These are phyloP conservation scores for Theonella swinhoei DNA, from an alignment of 37 sponge, comb jelly and placozoan genomes.

Conservation along the genomic window DNA sequence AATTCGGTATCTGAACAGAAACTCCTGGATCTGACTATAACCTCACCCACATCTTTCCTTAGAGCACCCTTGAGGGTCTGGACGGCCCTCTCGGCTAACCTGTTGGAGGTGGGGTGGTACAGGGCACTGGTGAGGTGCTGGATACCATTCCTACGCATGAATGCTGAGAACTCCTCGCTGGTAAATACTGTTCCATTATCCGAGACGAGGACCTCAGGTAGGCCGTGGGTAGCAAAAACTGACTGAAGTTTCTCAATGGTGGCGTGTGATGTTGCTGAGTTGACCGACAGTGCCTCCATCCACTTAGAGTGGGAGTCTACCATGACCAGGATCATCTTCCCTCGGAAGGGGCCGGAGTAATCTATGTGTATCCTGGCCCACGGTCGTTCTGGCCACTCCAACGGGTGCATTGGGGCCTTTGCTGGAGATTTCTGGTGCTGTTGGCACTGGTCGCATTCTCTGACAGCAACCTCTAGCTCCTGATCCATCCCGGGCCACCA, in stretches of 20 bases:
- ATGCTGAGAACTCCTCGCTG: slow-evolving; percentile 25
- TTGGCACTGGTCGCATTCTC: no score
- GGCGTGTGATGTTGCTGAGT: slow-evolving; percentile 13
- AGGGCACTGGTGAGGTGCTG: slow-evolving; percentile 28
- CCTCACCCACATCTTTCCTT: background rate
- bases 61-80: slow-evolving; percentile 41
- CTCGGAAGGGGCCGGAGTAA: slow-evolving; percentile 29
- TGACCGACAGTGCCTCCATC: slow-evolving; percentile 9
- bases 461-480: no score
- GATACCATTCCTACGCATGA: slow-evolving; percentile 23
- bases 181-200: slow-evolving; percentile 21
- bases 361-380: slow-evolving; percentile 42
- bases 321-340: slow-evolving; percentile 42
- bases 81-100: slow-evolving; percentile 48
- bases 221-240: slow-evolving; percentile 44
- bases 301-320: slow-evolving; percentile 52
- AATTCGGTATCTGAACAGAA: slow-evolving; percentile 26
- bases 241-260: slow-evolving; percentile 15
- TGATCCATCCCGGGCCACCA: no score
- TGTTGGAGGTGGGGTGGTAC: slow-evolving; percentile 32
- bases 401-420: slow-evolving; percentile 24
- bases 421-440: background rate
- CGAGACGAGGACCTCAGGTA: slow-evolving; percentile 33
- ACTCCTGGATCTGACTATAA: background rate
- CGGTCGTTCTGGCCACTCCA: slow-evolving; percentile 41